These are phyloP conservation scores for Coremacera marginata DNA, from an alignment of 2,888 invertebrate species.

Conservation along the genomic window DNA sequence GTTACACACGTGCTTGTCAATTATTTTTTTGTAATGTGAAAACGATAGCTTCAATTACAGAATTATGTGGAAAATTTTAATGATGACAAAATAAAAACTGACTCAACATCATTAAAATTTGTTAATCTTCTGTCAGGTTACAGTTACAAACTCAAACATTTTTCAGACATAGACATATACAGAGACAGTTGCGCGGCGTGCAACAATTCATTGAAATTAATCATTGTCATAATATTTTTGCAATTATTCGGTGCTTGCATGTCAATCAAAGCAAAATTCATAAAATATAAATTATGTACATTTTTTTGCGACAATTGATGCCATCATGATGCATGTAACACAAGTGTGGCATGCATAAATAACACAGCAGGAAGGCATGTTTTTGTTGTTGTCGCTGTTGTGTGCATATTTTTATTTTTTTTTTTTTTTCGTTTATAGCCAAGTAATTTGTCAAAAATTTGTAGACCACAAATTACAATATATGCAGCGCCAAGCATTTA, in stretches of 20 bases:
- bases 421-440: no score
- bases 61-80: no score
- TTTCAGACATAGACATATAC: background rate
- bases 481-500: background rate
- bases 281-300: background rate
- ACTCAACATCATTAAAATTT: no score
- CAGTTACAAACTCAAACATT: background rate
- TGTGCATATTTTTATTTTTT: background rate
- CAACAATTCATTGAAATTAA: constrained; percentile 11
- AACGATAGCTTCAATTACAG: no score
- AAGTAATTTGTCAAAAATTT: no score
- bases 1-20: no score
- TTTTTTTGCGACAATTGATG: background rate
- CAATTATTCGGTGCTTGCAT: background rate
- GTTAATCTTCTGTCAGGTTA: background rate
- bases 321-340: background rate
- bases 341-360: background rate
- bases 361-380: background rate
- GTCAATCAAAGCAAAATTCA: constrained; percentile 18
- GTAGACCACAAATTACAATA: no score
- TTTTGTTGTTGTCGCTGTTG: background rate
- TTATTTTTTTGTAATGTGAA: no score
- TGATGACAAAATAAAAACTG: no score
- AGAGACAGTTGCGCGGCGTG: background rate
- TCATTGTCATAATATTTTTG: constrained; percentile 28